Conservation (phyloP, 92 coral and sea anemone species). For the Parazoanthus atlanticus region DNA sequence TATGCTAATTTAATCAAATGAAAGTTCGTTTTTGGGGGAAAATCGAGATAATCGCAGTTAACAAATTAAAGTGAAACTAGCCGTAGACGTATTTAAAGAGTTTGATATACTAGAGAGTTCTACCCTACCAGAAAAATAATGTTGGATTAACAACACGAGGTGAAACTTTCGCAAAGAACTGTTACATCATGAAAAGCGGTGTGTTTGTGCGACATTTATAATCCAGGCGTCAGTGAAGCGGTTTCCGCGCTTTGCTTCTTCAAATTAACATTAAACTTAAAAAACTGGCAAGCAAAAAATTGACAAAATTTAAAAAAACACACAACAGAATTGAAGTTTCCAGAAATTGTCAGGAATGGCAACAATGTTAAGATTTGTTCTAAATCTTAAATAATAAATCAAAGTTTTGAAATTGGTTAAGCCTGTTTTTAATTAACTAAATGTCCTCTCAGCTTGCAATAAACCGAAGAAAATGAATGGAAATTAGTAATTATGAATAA, state of each 20-base stretch:
- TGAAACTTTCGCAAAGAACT: background rate
- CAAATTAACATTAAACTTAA: conserved; percentile 1
- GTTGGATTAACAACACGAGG: background rate
- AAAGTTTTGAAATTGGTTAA: conserved; percentile 32
- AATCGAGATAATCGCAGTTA: background rate
- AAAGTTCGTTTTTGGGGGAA: background rate
- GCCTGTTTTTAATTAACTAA: conserved; percentile 57
- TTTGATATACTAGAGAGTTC: background rate
- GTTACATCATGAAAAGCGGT: background rate
- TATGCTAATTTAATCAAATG: conserved; percentile 11
- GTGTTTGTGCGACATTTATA: background rate
- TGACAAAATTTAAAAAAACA: background rate
- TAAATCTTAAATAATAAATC: conserved; percentile 33
- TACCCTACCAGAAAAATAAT: too few relatives aligned
- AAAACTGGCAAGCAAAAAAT: background rate
- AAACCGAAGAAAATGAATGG: conserved; percentile 57
- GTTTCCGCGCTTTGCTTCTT: conserved; percentile 1
- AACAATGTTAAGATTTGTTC: conserved; percentile 1
- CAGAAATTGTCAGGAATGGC: conserved; percentile 17
- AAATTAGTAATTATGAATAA: conserved; percentile 75
- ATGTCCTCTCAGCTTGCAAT: conserved; percentile 48
- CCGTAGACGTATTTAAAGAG: background rate
- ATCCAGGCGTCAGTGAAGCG: background rate
- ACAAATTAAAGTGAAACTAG: background rate
- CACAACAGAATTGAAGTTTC: background rate